A percentile compares a stretch with the other conserved stretches of the same genome.
These are phyloP conservation scores for Chrysomela aeneicollis DNA, from an alignment of 2,888 invertebrate species.

Conservation along the genomic window DNA sequence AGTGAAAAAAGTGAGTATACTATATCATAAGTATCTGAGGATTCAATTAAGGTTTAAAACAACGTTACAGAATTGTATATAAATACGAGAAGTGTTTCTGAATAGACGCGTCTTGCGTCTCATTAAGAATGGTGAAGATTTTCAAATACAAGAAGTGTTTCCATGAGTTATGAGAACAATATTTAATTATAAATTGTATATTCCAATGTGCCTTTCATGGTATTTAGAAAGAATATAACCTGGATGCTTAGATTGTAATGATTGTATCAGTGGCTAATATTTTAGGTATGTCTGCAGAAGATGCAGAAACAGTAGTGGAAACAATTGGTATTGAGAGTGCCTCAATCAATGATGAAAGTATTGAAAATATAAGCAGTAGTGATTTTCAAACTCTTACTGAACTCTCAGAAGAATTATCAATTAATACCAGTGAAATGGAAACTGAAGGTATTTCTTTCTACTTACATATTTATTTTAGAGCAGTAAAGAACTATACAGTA, in stretches of 20 bases:
- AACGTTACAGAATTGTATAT: not conserved
- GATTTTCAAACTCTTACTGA: slow-evolving; percentile 56
- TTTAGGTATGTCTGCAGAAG: slow-evolving; percentile 48
- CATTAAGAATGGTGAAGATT: slow-evolving; percentile 23
- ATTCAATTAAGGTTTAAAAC: not conserved
- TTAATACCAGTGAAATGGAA: slow-evolving; percentile 51
- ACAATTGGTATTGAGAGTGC: slow-evolving; percentile 51
- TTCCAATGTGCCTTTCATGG: not conserved
- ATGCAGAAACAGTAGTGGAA: slow-evolving; percentile 50
- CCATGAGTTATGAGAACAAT: not conserved
- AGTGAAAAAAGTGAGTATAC: slow-evolving; percentile 48
- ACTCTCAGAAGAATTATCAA: slow-evolving; percentile 54
- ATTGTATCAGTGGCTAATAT: slow-evolving; percentile 16
- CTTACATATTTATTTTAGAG: not conserved
- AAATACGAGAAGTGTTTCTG: slow-evolving; percentile 25
- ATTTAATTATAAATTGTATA: not conserved
- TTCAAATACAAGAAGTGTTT: not conserved
- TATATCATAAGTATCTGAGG: not conserved
- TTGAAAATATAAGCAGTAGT: slow-evolving; percentile 48
- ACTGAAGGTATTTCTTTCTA: slow-evolving; percentile 47
- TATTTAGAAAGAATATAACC: too few species aligned
- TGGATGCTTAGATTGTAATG: too few species aligned
- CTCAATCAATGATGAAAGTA: slow-evolving; percentile 46
- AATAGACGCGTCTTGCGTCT: slow-evolving; percentile 42
- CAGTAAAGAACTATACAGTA: too few species aligned